These are phyloP conservation scores for Cydia splendana DNA, from an alignment of 1,140 invertebrate genomes.

Conservation along the genomic window DNA sequence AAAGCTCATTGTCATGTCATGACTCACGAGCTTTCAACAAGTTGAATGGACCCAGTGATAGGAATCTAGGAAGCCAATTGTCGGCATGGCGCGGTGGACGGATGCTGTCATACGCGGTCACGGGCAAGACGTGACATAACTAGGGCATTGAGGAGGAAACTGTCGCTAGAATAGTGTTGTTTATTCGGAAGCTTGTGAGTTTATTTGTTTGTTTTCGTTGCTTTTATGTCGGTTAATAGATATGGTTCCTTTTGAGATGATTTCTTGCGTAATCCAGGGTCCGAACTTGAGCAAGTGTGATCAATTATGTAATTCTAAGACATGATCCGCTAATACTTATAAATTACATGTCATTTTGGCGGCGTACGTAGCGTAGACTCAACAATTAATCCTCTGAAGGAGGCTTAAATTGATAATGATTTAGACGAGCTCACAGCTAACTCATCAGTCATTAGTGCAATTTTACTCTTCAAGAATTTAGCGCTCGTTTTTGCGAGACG, in stretches of 20 bases:
- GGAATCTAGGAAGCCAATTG: constrained; percentile 14
- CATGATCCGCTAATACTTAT: too few relatives aligned
- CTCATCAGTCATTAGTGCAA: neutral
- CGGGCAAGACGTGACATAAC: constrained; percentile 7
- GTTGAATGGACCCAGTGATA: neutral
- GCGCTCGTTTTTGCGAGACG: neutral
- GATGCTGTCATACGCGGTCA: constrained; percentile 10
- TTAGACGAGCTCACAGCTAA: neutral
- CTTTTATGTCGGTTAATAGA: neutral
- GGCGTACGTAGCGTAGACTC: neutral
- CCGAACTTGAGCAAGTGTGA: too few relatives aligned
- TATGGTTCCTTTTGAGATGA: neutral
- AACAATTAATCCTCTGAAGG: neutral
- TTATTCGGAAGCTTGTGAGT: neutral
- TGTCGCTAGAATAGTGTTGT: neutral
- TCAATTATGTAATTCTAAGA: too few relatives aligned
- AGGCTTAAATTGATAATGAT: neutral
- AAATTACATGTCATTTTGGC: too few relatives aligned
- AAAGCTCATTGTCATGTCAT: too few relatives aligned
- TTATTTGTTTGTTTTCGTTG: neutral
- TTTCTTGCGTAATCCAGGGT: too few relatives aligned
- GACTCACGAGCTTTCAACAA: neutral
- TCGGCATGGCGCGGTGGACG: neutral
- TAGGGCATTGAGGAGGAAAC: neutral
- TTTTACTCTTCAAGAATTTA: neutral